These are phyloP conservation scores for Battus philenor DNA, from an alignment of 1,140 invertebrate species.

Conservation along the genomic window DNA sequence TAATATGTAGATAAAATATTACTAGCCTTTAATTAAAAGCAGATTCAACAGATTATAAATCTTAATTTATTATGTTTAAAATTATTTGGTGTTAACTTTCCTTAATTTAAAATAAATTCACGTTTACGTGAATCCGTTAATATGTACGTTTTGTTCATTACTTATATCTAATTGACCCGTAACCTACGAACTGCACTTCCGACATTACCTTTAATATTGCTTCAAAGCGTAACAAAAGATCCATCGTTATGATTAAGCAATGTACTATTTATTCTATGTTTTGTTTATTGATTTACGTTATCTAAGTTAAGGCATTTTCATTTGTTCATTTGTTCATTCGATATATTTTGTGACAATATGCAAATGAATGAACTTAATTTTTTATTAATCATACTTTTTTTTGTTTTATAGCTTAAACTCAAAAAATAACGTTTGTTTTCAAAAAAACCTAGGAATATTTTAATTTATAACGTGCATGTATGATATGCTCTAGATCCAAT, in stretches of 20 bases:
- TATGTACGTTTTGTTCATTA: slow-evolving; percentile 13
- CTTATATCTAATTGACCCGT: slow-evolving; percentile 16
- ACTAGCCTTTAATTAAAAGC: no score
- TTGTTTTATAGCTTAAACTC: no score
- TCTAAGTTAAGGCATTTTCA: slow-evolving; percentile 10
- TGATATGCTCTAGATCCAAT: no score
- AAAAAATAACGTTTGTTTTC: no score
- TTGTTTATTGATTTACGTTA: slow-evolving; percentile 3
- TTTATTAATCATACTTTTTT: no score
- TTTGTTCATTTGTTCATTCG: background rate
- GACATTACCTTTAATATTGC: slow-evolving; percentile 1
- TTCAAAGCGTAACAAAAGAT: slow-evolving; percentile 12
- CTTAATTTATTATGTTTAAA: slow-evolving; percentile 29
- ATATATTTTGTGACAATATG: slow-evolving; percentile 8
- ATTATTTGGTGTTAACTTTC: slow-evolving; percentile 64
- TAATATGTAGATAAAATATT: no score
- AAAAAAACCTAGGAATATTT: no score
- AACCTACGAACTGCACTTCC: slow-evolving; percentile 11
- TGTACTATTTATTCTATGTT: slow-evolving; percentile 3
- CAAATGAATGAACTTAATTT: background rate
- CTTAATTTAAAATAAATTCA: slow-evolving; percentile 49
- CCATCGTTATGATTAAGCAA: background rate
- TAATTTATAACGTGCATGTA: no score
- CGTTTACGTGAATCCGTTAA: slow-evolving; percentile 14
- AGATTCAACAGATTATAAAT: slow-evolving; percentile 8